A percentile compares a stretch with the other conserved stretches of the same genome.
Evolutionary conservation across 2,113 vertebrate genomes (phyloP).

Genomic region (Perca fluviatilis): DNA sequence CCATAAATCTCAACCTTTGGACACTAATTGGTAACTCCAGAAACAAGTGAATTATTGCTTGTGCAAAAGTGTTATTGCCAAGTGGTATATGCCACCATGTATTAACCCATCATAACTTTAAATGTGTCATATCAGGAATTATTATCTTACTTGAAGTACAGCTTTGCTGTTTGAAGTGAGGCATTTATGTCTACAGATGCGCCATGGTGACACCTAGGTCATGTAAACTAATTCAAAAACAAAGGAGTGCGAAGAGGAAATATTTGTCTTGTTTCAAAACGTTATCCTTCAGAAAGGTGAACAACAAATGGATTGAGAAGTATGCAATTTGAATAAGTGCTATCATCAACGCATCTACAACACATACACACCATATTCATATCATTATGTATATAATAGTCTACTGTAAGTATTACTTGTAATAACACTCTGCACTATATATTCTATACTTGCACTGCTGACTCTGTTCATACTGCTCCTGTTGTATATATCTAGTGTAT

Average conservation of each 20-base stretch:
- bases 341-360: background rate
- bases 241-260: constrained; percentile 3
- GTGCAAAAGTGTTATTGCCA: constrained; percentile 23
- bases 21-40: constrained; percentile 45
- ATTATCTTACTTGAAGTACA: constrained; percentile 28
- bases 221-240: constrained; percentile 39
- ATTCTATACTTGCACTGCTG: background rate
- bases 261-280: background rate
- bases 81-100: constrained; percentile 19
- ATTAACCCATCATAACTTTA: constrained; percentile 42
- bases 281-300: background rate
- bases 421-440: background rate
- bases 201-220: background rate
- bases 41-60: constrained; percentile 32
- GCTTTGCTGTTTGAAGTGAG: constrained; percentile 36
- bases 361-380: background rate
- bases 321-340: background rate
- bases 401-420: background rate
- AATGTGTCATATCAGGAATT: constrained; percentile 17
- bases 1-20: constrained; percentile 52
- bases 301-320: background rate
- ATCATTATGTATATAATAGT: background rate
- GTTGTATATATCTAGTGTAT: background rate
- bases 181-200: background rate
- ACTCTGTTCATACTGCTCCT: background rate